Evolutionary conservation across 2,797 vertebrate species (phyloP).

Genomic region (Salmo trutta): DNA sequence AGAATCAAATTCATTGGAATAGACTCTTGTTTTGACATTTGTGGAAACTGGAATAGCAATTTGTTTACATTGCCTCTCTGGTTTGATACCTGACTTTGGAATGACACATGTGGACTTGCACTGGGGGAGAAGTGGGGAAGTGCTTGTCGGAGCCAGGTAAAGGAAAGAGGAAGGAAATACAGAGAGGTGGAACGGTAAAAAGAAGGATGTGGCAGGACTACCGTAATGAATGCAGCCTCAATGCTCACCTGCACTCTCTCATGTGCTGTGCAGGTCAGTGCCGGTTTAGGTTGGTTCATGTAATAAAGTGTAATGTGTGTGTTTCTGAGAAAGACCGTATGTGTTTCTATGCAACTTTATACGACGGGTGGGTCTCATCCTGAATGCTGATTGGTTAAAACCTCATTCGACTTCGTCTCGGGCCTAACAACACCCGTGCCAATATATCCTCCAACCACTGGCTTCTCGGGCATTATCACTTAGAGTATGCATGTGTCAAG

Average conservation of each 20-base stretch:
- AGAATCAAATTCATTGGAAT: not conserved
- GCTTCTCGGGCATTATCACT: no score
- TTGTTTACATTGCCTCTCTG: not conserved
- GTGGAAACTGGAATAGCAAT: not conserved
- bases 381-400: no score
- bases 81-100: not conserved
- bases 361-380: no score
- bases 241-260: slow-evolving; percentile 86
- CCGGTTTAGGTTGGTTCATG: slow-evolving; percentile 9
- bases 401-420: no score
- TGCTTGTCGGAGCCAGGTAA: not conserved
- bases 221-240: slow-evolving; percentile 80
- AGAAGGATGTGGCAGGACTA: slow-evolving; percentile 76
- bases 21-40: not conserved
- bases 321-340: slow-evolving; percentile 24
- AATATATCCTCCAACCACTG: no score
- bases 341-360: slow-evolving; percentile 5
- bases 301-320: not conserved
- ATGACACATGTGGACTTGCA: not conserved
- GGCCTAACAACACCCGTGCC: no score
- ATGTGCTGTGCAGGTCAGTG: slow-evolving; percentile 98
- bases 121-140: not conserved
- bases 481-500: slow-evolving; percentile 6
- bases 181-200: slow-evolving; percentile 1
- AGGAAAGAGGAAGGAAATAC: slow-evolving; percentile 5